Conservation (phyloP, 1,140 invertebrate genomes). For the Helicoverpa armigera region DNA sequence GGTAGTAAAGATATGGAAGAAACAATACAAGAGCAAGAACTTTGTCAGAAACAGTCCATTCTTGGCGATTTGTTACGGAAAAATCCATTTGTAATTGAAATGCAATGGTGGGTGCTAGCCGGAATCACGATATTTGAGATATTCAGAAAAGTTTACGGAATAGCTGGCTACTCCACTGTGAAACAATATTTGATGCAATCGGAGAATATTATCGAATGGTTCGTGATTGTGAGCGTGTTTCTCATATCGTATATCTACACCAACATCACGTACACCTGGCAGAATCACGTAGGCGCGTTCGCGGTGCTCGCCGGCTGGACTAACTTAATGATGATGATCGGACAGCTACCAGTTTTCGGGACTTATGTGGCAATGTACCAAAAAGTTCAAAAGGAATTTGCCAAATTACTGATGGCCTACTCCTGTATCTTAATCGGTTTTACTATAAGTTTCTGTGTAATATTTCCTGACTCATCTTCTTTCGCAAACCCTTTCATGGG, state of each 20-base stretch:
- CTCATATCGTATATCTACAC: slow-evolving; percentile 93
- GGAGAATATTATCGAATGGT: slow-evolving; percentile 95
- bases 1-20: slow-evolving; percentile 90
- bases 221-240: slow-evolving; percentile 93
- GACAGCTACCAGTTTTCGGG: slow-evolving; percentile 94
- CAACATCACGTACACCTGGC: slow-evolving; percentile 92
- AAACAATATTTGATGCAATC: slow-evolving; percentile 93
- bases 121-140: slow-evolving; percentile 92
- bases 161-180: slow-evolving; percentile 91
- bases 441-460: slow-evolving; percentile 94
- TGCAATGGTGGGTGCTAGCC: slow-evolving; percentile 92
- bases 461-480: slow-evolving; percentile 92
- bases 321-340: slow-evolving; percentile 95
- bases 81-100: slow-evolving; percentile 91
- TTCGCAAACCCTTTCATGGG: slow-evolving; percentile 93
- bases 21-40: slow-evolving; percentile 89
- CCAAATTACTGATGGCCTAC: slow-evolving; percentile 93
- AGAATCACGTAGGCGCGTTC: slow-evolving; percentile 93
- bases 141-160: slow-evolving; percentile 91
- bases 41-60: slow-evolving; percentile 92
- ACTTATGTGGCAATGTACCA: slow-evolving; percentile 96
- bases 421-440: slow-evolving; percentile 94
- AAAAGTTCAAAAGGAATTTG: slow-evolving; percentile 94
- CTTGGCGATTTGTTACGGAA: slow-evolving; percentile 90
- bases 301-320: slow-evolving; percentile 94